Conservation (phyloP, 2,797 vertebrate species). For the Sebastes trivittatus region DNA sequence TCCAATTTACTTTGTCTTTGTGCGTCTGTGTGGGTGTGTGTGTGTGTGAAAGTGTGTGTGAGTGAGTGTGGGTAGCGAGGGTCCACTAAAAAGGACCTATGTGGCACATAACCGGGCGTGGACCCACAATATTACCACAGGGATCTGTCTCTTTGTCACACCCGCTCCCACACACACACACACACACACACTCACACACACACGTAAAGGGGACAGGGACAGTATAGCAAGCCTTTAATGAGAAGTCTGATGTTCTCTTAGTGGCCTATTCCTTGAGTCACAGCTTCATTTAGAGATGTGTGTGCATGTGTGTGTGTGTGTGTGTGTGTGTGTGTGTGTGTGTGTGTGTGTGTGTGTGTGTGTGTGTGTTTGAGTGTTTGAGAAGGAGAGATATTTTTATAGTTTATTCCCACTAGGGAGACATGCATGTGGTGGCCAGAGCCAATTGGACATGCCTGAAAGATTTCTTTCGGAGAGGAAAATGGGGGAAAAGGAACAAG, state of each 20-base stretch:
- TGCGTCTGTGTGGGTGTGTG: constrained; percentile 27
- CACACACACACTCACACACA: not conserved
- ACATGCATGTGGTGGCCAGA: constrained; percentile 62
- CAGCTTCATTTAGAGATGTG: constrained; percentile 65
- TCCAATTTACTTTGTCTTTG: constrained; percentile 63
- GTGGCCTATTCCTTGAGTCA: constrained; percentile 64
- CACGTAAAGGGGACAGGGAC: constrained; percentile 40
- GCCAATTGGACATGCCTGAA: constrained; percentile 80
- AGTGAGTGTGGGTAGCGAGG: constrained; percentile 26
- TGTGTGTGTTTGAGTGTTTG: constrained; percentile 16
- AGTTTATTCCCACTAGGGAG: constrained; percentile 65
- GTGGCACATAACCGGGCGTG: constrained; percentile 71
- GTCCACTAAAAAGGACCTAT: constrained; percentile 67
- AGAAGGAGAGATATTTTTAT: constrained; percentile 57
- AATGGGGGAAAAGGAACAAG: constrained; percentile 24
- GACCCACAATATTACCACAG: constrained; percentile 56
- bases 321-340: too few relatives aligned
- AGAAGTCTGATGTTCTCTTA: constrained; percentile 77
- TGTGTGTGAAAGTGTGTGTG: constrained; percentile 27
- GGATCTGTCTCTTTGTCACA: constrained; percentile 35
- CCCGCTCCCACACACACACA: constrained; percentile 38
- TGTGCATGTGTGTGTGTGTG: not conserved
- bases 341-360: too few relatives aligned
- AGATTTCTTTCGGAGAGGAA: constrained; percentile 62
- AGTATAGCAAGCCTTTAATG: constrained; percentile 83